Base-by-base conservation (phyloP, 2,113 vertebrate genomes). In the Myocastor coypus region DNA sequence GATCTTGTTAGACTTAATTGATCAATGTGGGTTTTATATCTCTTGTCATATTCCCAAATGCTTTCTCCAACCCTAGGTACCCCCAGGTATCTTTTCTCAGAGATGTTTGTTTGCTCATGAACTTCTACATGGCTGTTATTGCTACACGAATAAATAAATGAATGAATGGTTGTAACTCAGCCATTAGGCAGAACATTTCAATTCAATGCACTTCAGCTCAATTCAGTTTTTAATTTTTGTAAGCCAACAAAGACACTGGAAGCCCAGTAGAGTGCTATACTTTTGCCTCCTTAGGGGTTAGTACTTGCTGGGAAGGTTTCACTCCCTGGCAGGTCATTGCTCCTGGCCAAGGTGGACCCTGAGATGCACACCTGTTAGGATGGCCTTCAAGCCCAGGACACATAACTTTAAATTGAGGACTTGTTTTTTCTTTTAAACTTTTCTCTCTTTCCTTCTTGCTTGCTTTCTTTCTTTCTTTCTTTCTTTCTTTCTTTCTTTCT, bases 21-120 rank as follows among this genome's bases (percentile, higher is more conserved):
- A 34, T 7, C 81, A 86, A 26, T 57, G 42, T 78, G 24, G 34
- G 32, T 40, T 89, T 34, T 68, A 3, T 40, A 30, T 19, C n/a
- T 14, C 46, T 75, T 7, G 93, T 85, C 73, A 10, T 16, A 66
- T 71, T 97, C 81, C 37, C 40, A n/a, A 40, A 63, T 85, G 80
- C 34, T 80, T 94, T 83, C 81, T 80, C 34, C 22, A 92, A 55
- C 13, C 16, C 17, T 17, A 28, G 14, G 11, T 66, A 63, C 6
- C 8, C 26, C 34, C 34, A 9, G 34, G 12, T 7, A 87, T 89
- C 55, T 96, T 91, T 96, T 87, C 63, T 91, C 8, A 94, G 42
- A 87, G 68, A 37, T 3, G 30, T 52, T 88, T 66, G 12, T 69
- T 92, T 92, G 57, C 46, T 46, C 0, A 4, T 34, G 40, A 87